Percentiles rank a stretch among this genome's conserved stretches.
Evolutionary conservation across 2,113 vertebrate species (phyloP).

Genomic region (Paramormyrops kingsleyae): DNA sequence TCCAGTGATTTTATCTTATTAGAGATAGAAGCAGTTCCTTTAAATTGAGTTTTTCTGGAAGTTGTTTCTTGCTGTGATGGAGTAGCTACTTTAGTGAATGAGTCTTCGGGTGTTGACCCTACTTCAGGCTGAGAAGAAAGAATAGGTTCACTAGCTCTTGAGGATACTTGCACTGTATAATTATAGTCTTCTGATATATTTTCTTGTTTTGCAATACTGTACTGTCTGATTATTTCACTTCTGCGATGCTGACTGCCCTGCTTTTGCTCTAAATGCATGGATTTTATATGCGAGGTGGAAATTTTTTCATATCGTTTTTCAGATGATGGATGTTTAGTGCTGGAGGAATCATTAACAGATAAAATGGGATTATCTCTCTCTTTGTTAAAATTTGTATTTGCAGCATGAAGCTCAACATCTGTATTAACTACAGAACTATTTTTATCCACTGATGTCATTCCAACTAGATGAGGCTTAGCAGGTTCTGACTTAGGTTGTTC

Average conservation of each 20-base stretch:
- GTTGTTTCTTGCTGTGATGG: not conserved
- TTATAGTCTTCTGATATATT: not conserved
- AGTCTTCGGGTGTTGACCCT: not conserved
- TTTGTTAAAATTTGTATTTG: not conserved
- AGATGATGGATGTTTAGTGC: conserved; percentile 16
- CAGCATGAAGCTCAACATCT: not conserved
- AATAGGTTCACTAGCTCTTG: conserved; percentile 17
- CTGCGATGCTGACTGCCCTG: conserved; percentile 26
- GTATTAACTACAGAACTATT: not conserved
- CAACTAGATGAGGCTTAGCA: not conserved
- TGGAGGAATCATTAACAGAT: not conserved
- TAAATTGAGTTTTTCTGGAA: not conserved
- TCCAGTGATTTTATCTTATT: not conserved
- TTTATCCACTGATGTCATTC: not conserved
- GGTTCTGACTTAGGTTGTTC: conserved; percentile 3
- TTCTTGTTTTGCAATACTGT: not conserved
- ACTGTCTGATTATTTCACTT: conserved; percentile 8
- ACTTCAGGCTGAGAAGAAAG: not conserved
- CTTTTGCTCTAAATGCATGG: conserved; percentile 18
- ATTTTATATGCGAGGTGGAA: conserved; percentile 21
- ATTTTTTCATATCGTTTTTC: conserved; percentile 7
- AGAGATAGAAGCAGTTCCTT: not conserved
- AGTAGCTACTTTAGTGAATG: too few relatives aligned
- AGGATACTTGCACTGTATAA: conserved; percentile 1
- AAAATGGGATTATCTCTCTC: not conserved